These are phyloP conservation scores for Sylvia atricapilla DNA, from an alignment of 2,113 vertebrate species.

Conservation along the genomic window DNA sequence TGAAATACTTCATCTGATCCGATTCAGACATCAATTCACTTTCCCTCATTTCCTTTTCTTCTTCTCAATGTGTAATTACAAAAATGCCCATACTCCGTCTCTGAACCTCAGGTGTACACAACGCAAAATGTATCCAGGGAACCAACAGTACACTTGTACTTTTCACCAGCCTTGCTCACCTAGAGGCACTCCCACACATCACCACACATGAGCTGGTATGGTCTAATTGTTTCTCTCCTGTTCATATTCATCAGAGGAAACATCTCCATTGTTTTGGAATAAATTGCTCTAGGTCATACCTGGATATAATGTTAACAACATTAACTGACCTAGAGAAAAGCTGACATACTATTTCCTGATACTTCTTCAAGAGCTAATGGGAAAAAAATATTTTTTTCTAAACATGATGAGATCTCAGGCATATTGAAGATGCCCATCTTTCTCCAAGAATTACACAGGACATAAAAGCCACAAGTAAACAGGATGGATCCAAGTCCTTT, in stretches of 20 bases:
- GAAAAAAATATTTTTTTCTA: background rate
- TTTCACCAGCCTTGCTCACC: background rate
- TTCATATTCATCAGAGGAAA: background rate
- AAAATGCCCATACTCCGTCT: background rate
- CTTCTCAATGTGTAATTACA: background rate
- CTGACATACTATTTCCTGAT: background rate
- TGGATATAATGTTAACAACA: background rate
- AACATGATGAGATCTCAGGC: background rate
- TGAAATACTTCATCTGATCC: background rate
- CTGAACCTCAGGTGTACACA: background rate
- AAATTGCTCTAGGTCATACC: background rate
- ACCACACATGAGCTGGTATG: rapidly evolving
- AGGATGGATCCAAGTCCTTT: background rate
- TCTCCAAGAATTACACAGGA: background rate
- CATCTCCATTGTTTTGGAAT: background rate
- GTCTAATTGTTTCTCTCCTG: background rate
- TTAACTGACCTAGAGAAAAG: background rate
- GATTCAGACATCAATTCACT: background rate
- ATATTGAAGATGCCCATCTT: background rate
- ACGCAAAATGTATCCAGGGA: background rate
- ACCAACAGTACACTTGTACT: background rate
- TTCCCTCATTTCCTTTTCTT: background rate
- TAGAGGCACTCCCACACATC: background rate
- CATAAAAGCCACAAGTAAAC: background rate
- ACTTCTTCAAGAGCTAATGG: background rate